Evolutionary conservation across 2,113 vertebrate genomes (phyloP).

Genomic region (Sander vitreus): DNA sequence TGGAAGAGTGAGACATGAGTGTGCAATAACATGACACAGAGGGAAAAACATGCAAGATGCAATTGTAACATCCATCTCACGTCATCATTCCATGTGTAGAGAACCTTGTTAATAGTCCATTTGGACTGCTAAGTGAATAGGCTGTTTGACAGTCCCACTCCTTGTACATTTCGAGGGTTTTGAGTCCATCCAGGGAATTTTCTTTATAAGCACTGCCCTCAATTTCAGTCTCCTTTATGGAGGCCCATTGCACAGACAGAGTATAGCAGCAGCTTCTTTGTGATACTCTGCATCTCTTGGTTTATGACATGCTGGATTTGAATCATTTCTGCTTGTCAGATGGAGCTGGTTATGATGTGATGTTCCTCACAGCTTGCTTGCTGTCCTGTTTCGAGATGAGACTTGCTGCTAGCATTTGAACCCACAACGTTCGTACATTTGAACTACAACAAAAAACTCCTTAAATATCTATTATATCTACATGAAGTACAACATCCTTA

Average conservation of each 20-base stretch:
- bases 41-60: conserved; percentile 38
- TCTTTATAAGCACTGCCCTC: conserved; percentile 51
- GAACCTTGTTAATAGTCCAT: conserved; percentile 56
- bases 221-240: conserved; percentile 60
- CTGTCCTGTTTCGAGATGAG: conserved; percentile 45
- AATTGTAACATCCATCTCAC: conserved; percentile 42
- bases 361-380: conserved; percentile 33
- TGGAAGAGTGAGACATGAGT: conserved; percentile 71
- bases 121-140: conserved; percentile 52
- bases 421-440: not conserved
- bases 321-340: conserved; percentile 53
- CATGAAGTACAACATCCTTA: conserved; percentile 1
- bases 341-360: conserved; percentile 60
- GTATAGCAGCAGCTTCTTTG: conserved; percentile 51
- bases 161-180: conserved; percentile 58
- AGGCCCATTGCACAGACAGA: conserved; percentile 45
- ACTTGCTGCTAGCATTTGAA: conserved; percentile 37
- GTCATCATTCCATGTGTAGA: conserved; percentile 24
- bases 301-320: conserved; percentile 61
- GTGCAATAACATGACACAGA: conserved; percentile 37
- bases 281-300: conserved; percentile 33
- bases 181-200: conserved; percentile 55
- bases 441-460: conserved; percentile 2
- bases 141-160: conserved; percentile 51
- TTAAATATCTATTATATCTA: not conserved